phyloP scores from a whole-genome alignment of 2,113 vertebrate genomes.

The Cettia cetti region DNA sequence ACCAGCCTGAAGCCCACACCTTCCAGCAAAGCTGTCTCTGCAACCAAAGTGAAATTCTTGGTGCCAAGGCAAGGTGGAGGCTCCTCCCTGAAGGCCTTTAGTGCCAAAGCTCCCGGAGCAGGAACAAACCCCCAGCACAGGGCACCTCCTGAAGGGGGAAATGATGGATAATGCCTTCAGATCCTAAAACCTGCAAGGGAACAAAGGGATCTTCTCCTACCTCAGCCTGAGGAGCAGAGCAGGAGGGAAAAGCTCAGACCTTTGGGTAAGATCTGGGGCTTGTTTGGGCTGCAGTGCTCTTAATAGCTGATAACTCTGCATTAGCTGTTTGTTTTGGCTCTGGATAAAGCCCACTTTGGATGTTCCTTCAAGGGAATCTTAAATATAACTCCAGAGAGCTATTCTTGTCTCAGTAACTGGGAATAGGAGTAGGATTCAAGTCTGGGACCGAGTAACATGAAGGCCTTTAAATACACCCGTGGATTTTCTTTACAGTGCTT shows the following conservation, averaged over 20 bases:
- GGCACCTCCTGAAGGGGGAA: not conserved
- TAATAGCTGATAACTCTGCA: not conserved
- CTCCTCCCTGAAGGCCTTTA: rapidly evolving
- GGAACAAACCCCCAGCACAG: not conserved
- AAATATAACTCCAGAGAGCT: conserved; percentile 19
- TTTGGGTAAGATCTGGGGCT: not conserved
- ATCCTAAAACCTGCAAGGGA: not conserved
- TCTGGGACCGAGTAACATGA: not conserved
- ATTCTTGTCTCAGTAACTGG: not conserved
- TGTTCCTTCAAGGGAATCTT: not conserved
- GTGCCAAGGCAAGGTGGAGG: not conserved
- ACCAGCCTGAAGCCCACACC: not conserved
- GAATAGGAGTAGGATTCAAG: not conserved
- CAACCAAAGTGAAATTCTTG: not conserved
- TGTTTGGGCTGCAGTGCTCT: not conserved
- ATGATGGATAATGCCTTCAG: not conserved
- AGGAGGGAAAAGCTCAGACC: not conserved
- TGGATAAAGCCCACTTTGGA: not conserved
- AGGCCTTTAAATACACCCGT: not conserved
- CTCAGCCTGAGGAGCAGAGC: not conserved
- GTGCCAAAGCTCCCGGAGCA: not conserved
- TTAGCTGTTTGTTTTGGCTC: conserved; percentile 9
- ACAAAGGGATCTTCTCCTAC: not conserved
- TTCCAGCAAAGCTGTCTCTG: not conserved
- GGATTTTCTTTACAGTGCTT: not conserved